Evolutionary conservation across 23 tunicate species (phyloP).

Genomic region (Halocynthia roretzi): DNA sequence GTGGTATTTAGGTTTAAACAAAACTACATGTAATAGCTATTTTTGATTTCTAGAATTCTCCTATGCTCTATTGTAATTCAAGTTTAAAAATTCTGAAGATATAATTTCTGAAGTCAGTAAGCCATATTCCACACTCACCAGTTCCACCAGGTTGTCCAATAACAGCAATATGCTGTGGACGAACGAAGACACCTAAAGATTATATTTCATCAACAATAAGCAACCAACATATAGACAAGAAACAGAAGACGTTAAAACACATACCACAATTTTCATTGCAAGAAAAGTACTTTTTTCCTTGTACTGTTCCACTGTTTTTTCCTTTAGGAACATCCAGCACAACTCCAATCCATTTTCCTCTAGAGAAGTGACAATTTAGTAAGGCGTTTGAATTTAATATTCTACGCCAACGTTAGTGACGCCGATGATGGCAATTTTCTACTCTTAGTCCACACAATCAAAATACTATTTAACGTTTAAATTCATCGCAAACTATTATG

Average conservation of each 20-base stretch:
- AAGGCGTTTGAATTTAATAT: background rate
- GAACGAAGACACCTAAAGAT: constrained; percentile 70
- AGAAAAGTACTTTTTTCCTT: constrained; percentile 88
- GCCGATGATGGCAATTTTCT: too few species aligned
- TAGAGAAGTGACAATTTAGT: background rate
- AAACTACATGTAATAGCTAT: too few species aligned
- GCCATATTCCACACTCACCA: background rate
- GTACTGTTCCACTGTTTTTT: constrained; percentile 83
- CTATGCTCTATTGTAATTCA: too few species aligned
- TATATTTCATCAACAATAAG: background rate
- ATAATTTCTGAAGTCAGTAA: background rate
- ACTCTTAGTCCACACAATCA: too few species aligned
- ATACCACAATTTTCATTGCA: constrained; percentile 61
- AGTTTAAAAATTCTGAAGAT: too few species aligned
- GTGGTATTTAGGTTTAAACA: too few species aligned
- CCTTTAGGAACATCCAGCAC: constrained; percentile 75
- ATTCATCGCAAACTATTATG: too few species aligned
- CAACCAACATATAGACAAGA: background rate
- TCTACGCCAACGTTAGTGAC: too few species aligned
- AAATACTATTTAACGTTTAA: too few species aligned
- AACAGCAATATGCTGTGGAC: constrained; percentile 53
- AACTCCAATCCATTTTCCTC: constrained; percentile 94
- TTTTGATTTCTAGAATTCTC: too few species aligned
- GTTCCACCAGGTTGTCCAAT: background rate
- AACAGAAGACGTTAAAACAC: too few species aligned